A percentile compares a stretch with the other conserved stretches of the same genome.
Conservation (phyloP, 2,113 vertebrate species). For the Protobothrops mucrosquamatus region DNA sequence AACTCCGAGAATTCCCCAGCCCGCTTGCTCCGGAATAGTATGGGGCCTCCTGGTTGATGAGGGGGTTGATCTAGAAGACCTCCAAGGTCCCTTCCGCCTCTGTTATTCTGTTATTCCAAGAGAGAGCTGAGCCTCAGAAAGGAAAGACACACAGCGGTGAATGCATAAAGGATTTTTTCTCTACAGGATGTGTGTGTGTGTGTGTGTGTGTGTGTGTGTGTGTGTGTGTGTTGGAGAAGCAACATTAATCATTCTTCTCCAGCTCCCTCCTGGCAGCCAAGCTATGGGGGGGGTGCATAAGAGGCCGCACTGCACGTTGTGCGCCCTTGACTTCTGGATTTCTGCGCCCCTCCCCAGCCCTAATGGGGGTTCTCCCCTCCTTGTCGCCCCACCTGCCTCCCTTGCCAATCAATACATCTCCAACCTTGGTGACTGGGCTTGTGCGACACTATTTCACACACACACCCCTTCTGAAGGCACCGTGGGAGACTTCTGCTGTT, state of each 20-base stretch:
- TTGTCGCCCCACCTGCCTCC: background rate
- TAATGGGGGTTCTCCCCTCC: background rate
- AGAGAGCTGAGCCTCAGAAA: background rate
- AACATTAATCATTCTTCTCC: background rate
- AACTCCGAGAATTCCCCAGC: background rate
- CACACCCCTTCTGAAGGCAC: background rate
- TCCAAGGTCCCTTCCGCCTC: background rate
- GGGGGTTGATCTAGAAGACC: too few relatives aligned
- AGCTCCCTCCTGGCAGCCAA: background rate
- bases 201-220: background rate
- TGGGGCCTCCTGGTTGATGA: too few relatives aligned
- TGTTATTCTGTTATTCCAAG: background rate
- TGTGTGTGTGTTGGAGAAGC: background rate
- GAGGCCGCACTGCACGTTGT: rapidly evolving
- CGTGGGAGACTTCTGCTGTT: background rate
- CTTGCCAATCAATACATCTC: background rate
- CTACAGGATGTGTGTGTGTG: background rate
- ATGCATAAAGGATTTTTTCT: background rate
- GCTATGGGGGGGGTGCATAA: background rate
- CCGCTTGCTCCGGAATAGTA: too few relatives aligned
- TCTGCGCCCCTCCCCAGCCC: background rate
- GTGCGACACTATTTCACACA: background rate
- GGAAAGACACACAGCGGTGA: background rate
- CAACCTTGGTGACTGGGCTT: background rate
- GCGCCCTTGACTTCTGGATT: background rate